Evolutionary conservation across 2,113 vertebrate genomes (phyloP).

Genomic region (Heterotilapia buettikoferi): DNA sequence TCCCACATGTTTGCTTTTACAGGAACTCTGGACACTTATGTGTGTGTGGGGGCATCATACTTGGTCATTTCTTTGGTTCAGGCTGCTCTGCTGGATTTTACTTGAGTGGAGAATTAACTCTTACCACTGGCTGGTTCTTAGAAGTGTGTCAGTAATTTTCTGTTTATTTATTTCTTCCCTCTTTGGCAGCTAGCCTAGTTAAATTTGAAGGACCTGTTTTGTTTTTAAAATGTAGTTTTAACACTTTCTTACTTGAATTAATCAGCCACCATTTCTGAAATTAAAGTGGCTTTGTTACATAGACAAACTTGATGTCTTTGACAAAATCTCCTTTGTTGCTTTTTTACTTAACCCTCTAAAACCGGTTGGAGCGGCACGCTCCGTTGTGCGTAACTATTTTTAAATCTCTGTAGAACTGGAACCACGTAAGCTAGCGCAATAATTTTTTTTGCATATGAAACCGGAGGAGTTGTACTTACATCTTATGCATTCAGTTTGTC

Average conservation of each 20-base stretch:
- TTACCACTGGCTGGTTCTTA: background rate
- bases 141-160: background rate
- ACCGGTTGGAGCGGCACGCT: too few species aligned
- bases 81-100: background rate
- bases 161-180: background rate
- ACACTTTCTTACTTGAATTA: background rate
- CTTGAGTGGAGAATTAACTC: slow-evolving; percentile 10
- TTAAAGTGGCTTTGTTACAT: background rate
- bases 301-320: background rate
- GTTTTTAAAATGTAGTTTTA: background rate
- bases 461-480: too few species aligned
- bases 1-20: background rate
- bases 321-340: background rate
- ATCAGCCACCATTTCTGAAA: background rate
- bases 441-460: too few species aligned
- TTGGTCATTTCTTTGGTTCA: background rate
- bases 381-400: too few species aligned
- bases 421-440: too few species aligned
- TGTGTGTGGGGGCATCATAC: background rate
- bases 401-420: too few species aligned
- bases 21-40: slow-evolving; percentile 1
- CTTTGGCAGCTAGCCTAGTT: background rate
- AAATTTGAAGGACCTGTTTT: background rate
- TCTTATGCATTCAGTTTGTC: too few species aligned
- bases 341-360: background rate